Evolutionary conservation across 2,888 invertebrate species (phyloP).

Genomic region (Melanostoma mellinum): DNA sequence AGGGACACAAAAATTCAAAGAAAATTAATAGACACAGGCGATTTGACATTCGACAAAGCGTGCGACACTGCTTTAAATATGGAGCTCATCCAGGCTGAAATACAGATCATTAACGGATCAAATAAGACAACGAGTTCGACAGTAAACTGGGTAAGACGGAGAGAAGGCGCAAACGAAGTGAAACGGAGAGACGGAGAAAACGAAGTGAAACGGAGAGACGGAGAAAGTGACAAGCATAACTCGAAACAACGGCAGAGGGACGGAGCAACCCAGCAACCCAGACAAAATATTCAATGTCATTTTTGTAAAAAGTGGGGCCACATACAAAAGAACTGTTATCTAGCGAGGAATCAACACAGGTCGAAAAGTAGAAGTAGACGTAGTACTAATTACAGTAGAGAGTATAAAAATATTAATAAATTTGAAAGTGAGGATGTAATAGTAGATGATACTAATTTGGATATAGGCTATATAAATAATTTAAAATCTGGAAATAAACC

Average conservation of each 20-base stretch:
- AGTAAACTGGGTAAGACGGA: background rate
- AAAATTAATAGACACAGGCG: slow-evolving; percentile 16
- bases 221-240: background rate
- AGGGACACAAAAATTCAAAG: background rate
- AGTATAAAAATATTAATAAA: no score
- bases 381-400: background rate
- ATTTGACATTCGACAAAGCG: slow-evolving; percentile 27
- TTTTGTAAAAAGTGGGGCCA: slow-evolving; percentile 34
- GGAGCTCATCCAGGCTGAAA: slow-evolving; percentile 29
- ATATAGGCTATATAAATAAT: background rate
- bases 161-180: no score
- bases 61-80: slow-evolving; percentile 36
- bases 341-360: slow-evolving; percentile 5
- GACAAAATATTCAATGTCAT: slow-evolving; percentile 23
- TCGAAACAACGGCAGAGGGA: background rate
- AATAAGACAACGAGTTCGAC: slow-evolving; percentile 2
- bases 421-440: background rate
- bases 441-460: background rate
- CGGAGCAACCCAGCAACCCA: background rate
- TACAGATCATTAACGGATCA: slow-evolving; percentile 8
- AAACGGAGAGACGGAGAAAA: background rate
- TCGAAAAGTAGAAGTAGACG: slow-evolving; percentile 15
- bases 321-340: slow-evolving; percentile 19
- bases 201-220: no score
- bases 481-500: slow-evolving; percentile 11